Conservation (phyloP, 2,113 vertebrate genomes). For the Albula glossodonta region DNA sequence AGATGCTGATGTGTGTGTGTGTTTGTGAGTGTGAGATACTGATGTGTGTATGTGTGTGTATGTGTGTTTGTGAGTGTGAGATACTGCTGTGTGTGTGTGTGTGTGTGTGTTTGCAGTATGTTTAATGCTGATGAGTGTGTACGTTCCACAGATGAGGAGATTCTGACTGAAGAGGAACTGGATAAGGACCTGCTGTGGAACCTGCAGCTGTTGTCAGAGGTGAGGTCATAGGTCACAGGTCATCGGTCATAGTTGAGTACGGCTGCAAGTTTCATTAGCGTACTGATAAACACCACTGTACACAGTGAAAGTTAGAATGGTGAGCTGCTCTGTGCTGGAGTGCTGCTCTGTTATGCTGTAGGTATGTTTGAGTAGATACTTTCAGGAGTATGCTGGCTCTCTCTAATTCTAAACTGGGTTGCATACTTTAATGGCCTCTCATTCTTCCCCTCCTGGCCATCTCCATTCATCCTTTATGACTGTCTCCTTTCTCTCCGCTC, state of each 20-base stretch:
- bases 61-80: constrained; percentile 2
- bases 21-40: not conserved
- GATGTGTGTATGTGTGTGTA: not conserved
- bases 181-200: constrained; percentile 98
- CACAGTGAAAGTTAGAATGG: not conserved
- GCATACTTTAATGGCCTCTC: not conserved
- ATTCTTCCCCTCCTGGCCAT: too few relatives aligned
- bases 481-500: not conserved
- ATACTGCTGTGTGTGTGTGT: not conserved
- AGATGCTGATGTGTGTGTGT: not conserved
- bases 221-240: constrained; percentile 53
- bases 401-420: not conserved
- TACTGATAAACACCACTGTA: not conserved
- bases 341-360: too few relatives aligned
- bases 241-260: not conserved
- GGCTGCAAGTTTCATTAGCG: not conserved
- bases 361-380: too few relatives aligned
- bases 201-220: constrained; percentile 95
- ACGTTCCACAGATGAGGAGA: constrained; percentile 85
- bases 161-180: constrained; percentile 90
- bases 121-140: not conserved
- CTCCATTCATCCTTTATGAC: not conserved
- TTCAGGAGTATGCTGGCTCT: not conserved
- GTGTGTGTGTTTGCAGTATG: constrained; percentile 26
- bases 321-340: not conserved